These are phyloP conservation scores for Nomada goodeniana DNA, from an alignment of 2,888 invertebrate genomes.

Conservation along the genomic window DNA sequence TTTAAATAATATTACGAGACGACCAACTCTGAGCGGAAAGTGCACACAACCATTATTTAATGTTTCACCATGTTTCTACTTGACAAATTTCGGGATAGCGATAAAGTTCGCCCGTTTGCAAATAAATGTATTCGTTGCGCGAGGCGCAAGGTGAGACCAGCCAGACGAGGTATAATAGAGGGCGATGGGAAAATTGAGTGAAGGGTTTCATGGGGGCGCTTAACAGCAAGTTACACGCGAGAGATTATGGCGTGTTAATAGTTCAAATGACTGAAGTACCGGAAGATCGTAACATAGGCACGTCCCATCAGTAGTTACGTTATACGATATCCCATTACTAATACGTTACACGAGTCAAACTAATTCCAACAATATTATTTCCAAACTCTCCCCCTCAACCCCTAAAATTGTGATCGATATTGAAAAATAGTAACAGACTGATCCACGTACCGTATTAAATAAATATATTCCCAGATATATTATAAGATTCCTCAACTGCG, in stretches of 20 bases:
- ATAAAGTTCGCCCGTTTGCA: conserved; percentile 20
- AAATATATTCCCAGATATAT: neutral
- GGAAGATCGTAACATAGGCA: conserved; percentile 26
- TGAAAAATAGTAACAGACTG: too few species aligned
- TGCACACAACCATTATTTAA: neutral
- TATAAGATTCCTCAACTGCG: neutral
- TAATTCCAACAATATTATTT: conserved; percentile 29
- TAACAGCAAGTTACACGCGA: conserved; percentile 48
- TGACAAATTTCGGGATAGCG: conserved; percentile 32
- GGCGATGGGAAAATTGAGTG: conserved; percentile 50
- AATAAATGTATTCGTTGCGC: conserved; percentile 37
- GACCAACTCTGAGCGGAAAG: conserved; percentile 2
- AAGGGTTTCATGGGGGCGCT: conserved; percentile 47
- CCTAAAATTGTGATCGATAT: too few species aligned
- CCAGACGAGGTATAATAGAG: conserved; percentile 40
- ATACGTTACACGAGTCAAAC: neutral
- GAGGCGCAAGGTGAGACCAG: conserved; percentile 14
- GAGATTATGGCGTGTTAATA: conserved; percentile 59
- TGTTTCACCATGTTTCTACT: neutral
- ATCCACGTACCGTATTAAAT: neutral
- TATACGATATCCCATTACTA: neutral
- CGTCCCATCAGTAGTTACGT: conserved; percentile 13
- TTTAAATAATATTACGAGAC: too few species aligned
- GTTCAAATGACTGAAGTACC: conserved; percentile 32
- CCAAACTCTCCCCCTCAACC: too few species aligned